These are phyloP conservation scores for Heliconius aoede DNA, from an alignment of 2,888 invertebrate species.

Conservation along the genomic window DNA sequence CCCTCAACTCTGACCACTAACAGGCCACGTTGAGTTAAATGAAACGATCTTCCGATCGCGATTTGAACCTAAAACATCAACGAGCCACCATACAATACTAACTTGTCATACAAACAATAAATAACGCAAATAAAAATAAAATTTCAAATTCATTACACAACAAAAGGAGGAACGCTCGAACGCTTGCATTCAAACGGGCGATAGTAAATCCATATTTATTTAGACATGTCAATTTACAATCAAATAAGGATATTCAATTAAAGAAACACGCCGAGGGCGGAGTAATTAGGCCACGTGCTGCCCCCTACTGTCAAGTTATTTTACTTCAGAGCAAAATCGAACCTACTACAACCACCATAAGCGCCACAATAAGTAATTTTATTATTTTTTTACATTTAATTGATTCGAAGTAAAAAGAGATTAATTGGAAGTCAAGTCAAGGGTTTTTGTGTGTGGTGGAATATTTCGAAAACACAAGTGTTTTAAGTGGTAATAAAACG, in stretches of 20 bases:
- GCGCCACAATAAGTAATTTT: constrained; percentile 14
- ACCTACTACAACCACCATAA: constrained; percentile 30
- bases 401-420: constrained; percentile 60
- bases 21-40: neutral
- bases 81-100: neutral
- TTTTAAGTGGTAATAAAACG: constrained; percentile 32
- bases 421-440: constrained; percentile 71
- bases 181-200: constrained; percentile 10
- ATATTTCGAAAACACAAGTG: constrained; percentile 48
- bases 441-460: constrained; percentile 55
- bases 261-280: constrained; percentile 65
- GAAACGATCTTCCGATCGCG: neutral
- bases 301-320: constrained; percentile 51
- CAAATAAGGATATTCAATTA: constrained; percentile 80
- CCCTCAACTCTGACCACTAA: too few relatives aligned
- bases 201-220: constrained; percentile 43
- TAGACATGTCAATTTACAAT: constrained; percentile 71
- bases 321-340: constrained; percentile 27
- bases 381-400: constrained; percentile 51
- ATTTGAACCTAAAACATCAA: neutral
- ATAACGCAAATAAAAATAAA: constrained; percentile 15
- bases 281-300: constrained; percentile 77
- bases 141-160: constrained; percentile 22
- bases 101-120: constrained; percentile 10
- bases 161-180: constrained; percentile 19